Conservation (phyloP, 2,113 vertebrate species). For the Poecile atricapillus region DNA sequence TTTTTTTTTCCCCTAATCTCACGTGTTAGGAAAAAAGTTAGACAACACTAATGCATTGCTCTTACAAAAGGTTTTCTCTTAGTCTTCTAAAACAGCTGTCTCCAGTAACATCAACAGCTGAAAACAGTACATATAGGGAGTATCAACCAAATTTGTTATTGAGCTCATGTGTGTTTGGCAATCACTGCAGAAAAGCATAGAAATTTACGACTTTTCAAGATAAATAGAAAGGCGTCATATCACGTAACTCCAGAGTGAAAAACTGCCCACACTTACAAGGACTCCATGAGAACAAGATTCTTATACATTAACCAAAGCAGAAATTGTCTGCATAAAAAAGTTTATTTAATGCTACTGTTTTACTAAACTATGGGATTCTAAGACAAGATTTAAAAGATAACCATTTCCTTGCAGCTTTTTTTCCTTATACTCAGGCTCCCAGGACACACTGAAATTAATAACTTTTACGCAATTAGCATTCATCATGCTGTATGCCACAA, state of each 20-base stretch:
- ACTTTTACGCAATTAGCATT: background rate
- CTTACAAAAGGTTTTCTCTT: background rate
- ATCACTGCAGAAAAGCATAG: background rate
- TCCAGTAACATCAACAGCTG: conserved; percentile 3
- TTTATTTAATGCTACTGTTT: background rate
- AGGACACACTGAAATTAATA: background rate
- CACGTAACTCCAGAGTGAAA: background rate
- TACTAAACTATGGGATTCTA: background rate
- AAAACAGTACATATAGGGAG: background rate
- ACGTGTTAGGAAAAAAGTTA: background rate
- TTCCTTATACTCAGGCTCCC: background rate
- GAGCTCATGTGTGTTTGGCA: background rate
- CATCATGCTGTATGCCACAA: background rate
- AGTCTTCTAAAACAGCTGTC: background rate
- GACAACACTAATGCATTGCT: background rate
- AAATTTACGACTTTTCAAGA: background rate
- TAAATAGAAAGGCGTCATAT: background rate
- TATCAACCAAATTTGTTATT: background rate
- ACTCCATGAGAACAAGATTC: background rate
- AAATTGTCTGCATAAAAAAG: background rate
- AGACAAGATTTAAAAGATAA: background rate
- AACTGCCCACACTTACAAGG: background rate
- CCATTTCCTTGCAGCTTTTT: background rate
- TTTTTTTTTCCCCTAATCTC: background rate
- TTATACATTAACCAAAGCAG: background rate